phyloP scores from a whole-genome alignment of 1,140 invertebrate genomes.

The Globodera ellingtonae region DNA sequence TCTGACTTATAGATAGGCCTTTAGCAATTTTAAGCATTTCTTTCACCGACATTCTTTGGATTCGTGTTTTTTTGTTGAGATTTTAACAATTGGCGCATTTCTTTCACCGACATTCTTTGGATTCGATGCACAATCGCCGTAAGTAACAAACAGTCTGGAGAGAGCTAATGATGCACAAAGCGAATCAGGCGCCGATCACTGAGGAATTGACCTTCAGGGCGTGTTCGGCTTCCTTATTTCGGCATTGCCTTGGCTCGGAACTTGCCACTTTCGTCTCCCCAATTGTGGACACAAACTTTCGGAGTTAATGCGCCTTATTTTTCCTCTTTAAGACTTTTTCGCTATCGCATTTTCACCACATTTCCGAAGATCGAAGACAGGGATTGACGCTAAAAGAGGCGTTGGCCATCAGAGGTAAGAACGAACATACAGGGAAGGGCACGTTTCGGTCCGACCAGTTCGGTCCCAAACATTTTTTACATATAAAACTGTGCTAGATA shows the following conservation, averaged over 20 bases:
- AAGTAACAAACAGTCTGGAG: not conserved
- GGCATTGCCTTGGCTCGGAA: conserved; percentile 28
- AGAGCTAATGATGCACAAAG: not conserved
- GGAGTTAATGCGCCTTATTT: not conserved
- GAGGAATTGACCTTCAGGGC: conserved; percentile 41
- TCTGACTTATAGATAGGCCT: not conserved
- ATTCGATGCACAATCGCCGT: conserved; percentile 32
- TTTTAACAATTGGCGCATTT: not conserved
- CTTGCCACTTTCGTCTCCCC: conserved; percentile 29
- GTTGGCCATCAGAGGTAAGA: conserved; percentile 26
- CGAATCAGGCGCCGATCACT: conserved; percentile 32
- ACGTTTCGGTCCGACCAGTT: not conserved
- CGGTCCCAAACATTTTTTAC: too few relatives aligned
- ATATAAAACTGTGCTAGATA: too few relatives aligned
- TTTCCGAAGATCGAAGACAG: conserved; percentile 30
- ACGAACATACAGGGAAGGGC: too few relatives aligned
- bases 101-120: conserved; percentile 29
- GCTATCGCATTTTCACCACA: conserved; percentile 37
- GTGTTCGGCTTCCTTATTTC: conserved; percentile 32
- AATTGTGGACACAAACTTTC: not conserved
- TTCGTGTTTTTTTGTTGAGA: too few relatives aligned
- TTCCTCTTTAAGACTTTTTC: conserved; percentile 25
- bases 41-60: conserved; percentile 29
- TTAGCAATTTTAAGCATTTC: not conserved
- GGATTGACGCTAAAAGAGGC: conserved; percentile 25